A percentile compares a stretch with the other conserved stretches of the same genome.
Evolutionary conservation across 2,797 vertebrate species (phyloP).

Genomic region (Mergus octosetaceus): DNA sequence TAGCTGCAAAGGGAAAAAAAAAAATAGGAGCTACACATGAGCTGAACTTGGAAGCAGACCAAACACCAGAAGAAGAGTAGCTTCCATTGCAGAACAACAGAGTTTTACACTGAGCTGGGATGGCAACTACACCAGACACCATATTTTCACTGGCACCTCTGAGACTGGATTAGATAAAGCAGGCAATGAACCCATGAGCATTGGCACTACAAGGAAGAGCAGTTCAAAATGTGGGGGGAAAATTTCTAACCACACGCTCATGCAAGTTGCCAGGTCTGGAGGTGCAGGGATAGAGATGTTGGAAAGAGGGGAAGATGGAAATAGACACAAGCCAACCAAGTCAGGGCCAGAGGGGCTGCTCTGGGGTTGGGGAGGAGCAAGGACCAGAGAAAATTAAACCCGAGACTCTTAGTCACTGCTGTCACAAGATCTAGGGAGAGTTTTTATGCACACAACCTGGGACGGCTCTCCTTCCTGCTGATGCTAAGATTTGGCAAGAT

Average conservation of each 20-base stretch:
- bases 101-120: not conserved
- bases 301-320: not conserved
- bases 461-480: not conserved
- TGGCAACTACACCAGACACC: not conserved
- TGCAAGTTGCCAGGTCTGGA: not conserved
- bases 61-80: not conserved
- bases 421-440: not conserved
- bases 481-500: not conserved
- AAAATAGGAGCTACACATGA: not conserved
- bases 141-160: not conserved
- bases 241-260: accelerated
- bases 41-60: not conserved
- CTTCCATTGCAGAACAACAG: not conserved
- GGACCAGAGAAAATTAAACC: not conserved
- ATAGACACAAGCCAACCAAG: not conserved
- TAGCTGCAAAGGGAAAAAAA: not conserved
- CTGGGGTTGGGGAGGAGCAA: not conserved
- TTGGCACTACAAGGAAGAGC: accelerated
- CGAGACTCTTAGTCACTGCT: not conserved
- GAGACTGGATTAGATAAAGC: accelerated
- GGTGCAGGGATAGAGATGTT: not conserved
- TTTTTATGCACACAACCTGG: not conserved
- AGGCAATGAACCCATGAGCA: accelerated
- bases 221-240: accelerated
- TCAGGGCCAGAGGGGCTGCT: not conserved